Conservation (phyloP, 2,113 vertebrate species). For the Rhinopithecus roxellana region DNA sequence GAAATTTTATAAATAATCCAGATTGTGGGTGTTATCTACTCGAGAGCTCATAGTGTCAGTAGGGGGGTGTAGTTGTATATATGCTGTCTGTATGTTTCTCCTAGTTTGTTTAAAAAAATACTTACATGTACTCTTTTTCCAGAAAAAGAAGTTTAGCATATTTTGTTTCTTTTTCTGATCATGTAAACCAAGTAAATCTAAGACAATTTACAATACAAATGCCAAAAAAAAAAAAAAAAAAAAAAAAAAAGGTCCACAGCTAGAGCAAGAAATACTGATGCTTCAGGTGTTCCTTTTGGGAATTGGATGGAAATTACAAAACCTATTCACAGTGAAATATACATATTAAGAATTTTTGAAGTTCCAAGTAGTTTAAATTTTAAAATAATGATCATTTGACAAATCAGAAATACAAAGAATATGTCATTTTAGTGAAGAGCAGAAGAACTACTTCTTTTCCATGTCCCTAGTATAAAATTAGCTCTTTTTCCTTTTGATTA, state of each 20-base stretch:
- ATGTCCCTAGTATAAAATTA: not conserved
- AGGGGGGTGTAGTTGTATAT: not conserved
- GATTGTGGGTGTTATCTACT: not conserved
- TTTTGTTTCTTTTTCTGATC: slow-evolving; percentile 32
- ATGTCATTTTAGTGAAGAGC: not conserved
- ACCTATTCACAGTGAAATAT: not conserved
- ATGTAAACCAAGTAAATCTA: slow-evolving; percentile 8
- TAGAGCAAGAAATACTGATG: not conserved
- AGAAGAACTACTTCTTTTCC: not conserved
- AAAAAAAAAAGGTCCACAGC: not conserved
- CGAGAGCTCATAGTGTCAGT: not conserved
- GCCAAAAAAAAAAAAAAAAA: not conserved
- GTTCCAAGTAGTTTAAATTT: not conserved
- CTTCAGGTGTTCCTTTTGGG: not conserved
- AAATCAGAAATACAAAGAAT: not conserved
- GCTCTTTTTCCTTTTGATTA: not conserved
- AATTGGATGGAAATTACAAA: not conserved
- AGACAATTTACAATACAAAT: not conserved
- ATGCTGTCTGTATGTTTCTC: not conserved
- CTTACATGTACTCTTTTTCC: not conserved
- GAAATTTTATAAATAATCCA: not conserved
- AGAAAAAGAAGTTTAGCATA: not conserved
- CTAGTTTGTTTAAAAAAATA: slow-evolving; percentile 26
- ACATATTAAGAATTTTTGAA: not conserved
- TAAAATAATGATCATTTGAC: not conserved